Evolutionary conservation across 1,140 invertebrate genomes (phyloP), one percentile per base, ranked within the genome.

Genomic region (Amyelois transitella): DNA sequence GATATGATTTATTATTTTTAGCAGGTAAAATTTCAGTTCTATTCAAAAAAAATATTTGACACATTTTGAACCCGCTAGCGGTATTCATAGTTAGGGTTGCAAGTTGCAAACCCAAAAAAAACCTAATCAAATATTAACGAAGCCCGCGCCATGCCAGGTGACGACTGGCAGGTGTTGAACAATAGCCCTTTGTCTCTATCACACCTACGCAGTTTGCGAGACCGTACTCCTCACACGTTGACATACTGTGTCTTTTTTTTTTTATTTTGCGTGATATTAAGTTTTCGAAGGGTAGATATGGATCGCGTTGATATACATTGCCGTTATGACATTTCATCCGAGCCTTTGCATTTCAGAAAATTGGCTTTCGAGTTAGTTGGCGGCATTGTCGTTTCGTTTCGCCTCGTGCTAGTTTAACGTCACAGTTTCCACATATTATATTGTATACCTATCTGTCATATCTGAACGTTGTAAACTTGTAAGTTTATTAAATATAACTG

Each of bases 61-160:
- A 48, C 62, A 65, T 62, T 62, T 20, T 59, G 45, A 62, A 67
- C 59, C 62, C 68, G 54, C 61, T 53, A 58, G 55, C 58, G 49
- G 60, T 62, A 75, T 75, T 74, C 73, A 72, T 73, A 78, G 75
- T 83, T 76, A 79, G 69, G 59, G 72, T 67, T 81, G 71, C 75
- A 74, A 74, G 72, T 67, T 81, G 71, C 75, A 75, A 73, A 75
- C 69, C 71, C 72, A 62, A 66, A 75, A 44, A 75, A 74, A 78
- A 77, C 65, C 72, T 81, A 82, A 84, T 86, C 81, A 86, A 86
- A 84, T 82, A 86, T 84, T 72, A 71, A 82, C 68, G 72, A 73
- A 62, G 60, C 66, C 66, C 64, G 60, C 69, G 66, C 77, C 81
- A 86, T 68, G 66, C 77, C 81, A 86, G 81, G 75, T 86, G 79